Evolutionary conservation across 2,113 vertebrate genomes (phyloP), one percentile per base, ranked within the genome.

Genomic region (Neogale vison): DNA sequence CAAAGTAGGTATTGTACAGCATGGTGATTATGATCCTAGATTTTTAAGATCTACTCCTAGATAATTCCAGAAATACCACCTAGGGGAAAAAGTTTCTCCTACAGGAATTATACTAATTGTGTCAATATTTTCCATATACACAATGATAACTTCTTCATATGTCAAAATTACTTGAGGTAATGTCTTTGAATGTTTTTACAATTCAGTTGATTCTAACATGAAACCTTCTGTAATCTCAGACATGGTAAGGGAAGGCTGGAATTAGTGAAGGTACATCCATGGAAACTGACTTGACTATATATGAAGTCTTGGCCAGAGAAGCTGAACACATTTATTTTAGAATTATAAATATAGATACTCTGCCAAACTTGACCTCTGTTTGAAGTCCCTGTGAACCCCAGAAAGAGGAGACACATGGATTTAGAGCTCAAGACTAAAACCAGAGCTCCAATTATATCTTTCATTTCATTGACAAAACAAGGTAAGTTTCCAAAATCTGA

Each of bases 401-500:
- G 34, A 95, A 88, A 90, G 10, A 67, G 47, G 20, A 84, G 47
- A 67, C 34, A 34, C 18, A 3, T 87, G 47, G 34, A 90, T 36
- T 14, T 59, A 80, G 34, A 93, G 50, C 42, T 71, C 47, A 90
- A 63, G 42, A 88, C 81, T 45, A 92, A 86, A 84, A 18, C 50
- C 55, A 94, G 50, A 81, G 24, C 15, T 81, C 42, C 17, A n/a
- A n/a, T 39, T 83, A 81, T 61, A 87, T 90, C 80, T 14, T 14
- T 59, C 24, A 90, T 87, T 61, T 81, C 89, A 83, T 65, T 17
- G 23, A 96, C 15, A 90, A 96, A 39, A 72, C 20, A 71, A 89
- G 7, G 90, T 95, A 76, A 69, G 18, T 34, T 90, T 87, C 50
- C 83, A 74, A 97, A 94, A 69, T 95, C 34, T 94, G 45, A 85